Percentiles rank a stretch among this genome's conserved stretches.
Conservation (phyloP, 2,888 invertebrate species). For the Melinaea marsaeus region DNA sequence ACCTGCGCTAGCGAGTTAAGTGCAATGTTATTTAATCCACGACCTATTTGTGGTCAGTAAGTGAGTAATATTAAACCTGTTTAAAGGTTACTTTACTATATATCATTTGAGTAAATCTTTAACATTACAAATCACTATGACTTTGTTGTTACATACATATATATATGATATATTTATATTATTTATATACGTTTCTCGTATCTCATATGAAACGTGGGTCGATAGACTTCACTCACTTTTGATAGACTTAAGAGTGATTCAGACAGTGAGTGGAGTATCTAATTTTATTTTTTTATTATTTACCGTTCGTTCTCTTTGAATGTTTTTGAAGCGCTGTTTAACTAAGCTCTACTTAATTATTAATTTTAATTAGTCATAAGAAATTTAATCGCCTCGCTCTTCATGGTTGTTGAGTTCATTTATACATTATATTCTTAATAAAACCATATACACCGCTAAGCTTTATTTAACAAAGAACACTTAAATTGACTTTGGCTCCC, state of each 20-base stretch:
- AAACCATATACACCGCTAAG: conserved; percentile 20
- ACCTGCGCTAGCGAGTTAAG: conserved; percentile 60
- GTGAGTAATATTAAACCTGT: conserved; percentile 42
- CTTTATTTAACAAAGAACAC: conserved; percentile 19
- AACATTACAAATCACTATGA: no score
- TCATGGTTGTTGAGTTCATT: conserved; percentile 55
- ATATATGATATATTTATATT: no score
- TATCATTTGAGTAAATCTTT: no score
- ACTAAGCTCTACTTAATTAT: conserved; percentile 45
- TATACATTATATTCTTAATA: conserved; percentile 34
- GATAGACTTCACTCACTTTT: no score
- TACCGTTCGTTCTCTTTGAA: background rate
- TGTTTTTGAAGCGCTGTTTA: conserved; percentile 8
- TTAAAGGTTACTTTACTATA: conserved; percentile 30
- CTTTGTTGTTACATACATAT: no score
- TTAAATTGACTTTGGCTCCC: conserved; percentile 23
- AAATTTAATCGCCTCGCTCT: conserved; percentile 54
- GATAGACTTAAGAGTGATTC: no score
- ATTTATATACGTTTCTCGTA: background rate
- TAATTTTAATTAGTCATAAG: conserved; percentile 57
- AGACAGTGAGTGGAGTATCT: no score
- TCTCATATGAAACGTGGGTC: background rate
- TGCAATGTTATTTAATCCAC: conserved; percentile 67
- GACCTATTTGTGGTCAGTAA: conserved; percentile 72
- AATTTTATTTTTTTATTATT: background rate